phyloP scores from a whole-genome alignment of 2,113 vertebrate species.

The Chaetodon auriga region DNA sequence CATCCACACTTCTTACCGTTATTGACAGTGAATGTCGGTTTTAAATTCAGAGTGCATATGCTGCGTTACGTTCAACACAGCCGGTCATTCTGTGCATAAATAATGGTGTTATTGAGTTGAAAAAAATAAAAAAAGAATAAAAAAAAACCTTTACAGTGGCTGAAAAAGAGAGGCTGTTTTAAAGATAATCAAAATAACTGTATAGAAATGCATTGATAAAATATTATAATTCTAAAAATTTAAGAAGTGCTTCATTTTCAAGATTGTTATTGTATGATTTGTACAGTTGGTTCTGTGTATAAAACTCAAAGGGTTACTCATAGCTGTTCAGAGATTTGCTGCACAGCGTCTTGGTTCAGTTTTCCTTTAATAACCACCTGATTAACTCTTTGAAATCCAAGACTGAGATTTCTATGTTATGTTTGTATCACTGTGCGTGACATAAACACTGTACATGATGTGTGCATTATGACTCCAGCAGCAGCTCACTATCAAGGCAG shows the following conservation, averaged over 20 bases:
- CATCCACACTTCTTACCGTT: conserved; percentile 36
- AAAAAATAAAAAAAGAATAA: neutral
- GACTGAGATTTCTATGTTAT: conserved; percentile 65
- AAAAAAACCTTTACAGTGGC: conserved; percentile 40
- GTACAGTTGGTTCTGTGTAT: conserved; percentile 75
- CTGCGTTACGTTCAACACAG: conserved; percentile 46
- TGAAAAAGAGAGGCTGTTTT: conserved; percentile 50
- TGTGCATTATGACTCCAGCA: conserved; percentile 58
- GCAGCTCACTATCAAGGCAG: conserved; percentile 47
- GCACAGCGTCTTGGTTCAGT: conserved; percentile 55
- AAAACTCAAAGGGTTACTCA: conserved; percentile 57
- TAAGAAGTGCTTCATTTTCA: conserved; percentile 66
- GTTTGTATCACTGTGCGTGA: conserved; percentile 69
- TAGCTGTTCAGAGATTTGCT: conserved; percentile 69
- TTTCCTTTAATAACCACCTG: conserved; percentile 58
- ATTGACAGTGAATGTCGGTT: conserved; percentile 63
- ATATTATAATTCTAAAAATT: conserved; percentile 55
- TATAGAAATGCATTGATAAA: conserved; percentile 73
- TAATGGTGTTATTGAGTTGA: conserved; percentile 41
- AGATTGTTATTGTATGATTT: conserved; percentile 78
- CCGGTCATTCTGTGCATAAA: conserved; percentile 50
- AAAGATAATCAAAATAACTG: conserved; percentile 63
- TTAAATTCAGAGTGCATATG: conserved; percentile 47
- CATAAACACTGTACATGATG: conserved; percentile 61
- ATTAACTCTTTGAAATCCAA: conserved; percentile 56